These are phyloP conservation scores for Cryptoblepharus egeriae DNA, from an alignment of 2,797 vertebrate species.

Conservation along the genomic window DNA sequence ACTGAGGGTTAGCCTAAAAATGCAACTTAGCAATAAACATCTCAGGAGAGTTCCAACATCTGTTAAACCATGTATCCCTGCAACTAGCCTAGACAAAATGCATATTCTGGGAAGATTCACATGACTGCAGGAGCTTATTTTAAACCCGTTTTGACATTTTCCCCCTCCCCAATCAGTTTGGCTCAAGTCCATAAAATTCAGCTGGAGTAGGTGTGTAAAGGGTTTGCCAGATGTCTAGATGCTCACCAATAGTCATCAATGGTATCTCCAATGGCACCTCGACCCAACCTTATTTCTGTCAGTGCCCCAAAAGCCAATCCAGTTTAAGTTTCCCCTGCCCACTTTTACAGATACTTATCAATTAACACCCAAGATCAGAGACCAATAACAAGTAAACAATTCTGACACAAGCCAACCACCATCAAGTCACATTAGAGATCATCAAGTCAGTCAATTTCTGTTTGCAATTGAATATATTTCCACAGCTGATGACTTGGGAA, in stretches of 20 bases:
- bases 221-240: neutral
- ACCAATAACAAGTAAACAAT: slow-evolving; percentile 9
- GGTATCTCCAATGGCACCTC: neutral
- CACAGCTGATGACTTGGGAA: slow-evolving; percentile 40
- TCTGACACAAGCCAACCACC: slow-evolving; percentile 5
- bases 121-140: neutral
- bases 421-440: slow-evolving; percentile 31
- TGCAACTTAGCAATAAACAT: accelerated
- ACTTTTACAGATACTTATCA: neutral
- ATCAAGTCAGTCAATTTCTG: neutral
- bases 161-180: neutral
- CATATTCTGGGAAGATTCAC: neutral
- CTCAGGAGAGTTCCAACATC: neutral
- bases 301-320: neutral
- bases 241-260: neutral
- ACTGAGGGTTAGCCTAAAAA: slow-evolving; percentile 21
- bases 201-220: neutral
- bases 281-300: neutral
- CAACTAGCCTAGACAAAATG: neutral
- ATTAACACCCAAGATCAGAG: neutral
- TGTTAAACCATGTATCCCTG: neutral
- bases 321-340: neutral
- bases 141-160: neutral
- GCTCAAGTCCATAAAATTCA: neutral
- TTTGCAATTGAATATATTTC: neutral